Percentiles rank a stretch among this genome's conserved stretches.
Evolutionary conservation across 2,888 invertebrate genomes (phyloP).

Genomic region (Agrochola macilenta): DNA sequence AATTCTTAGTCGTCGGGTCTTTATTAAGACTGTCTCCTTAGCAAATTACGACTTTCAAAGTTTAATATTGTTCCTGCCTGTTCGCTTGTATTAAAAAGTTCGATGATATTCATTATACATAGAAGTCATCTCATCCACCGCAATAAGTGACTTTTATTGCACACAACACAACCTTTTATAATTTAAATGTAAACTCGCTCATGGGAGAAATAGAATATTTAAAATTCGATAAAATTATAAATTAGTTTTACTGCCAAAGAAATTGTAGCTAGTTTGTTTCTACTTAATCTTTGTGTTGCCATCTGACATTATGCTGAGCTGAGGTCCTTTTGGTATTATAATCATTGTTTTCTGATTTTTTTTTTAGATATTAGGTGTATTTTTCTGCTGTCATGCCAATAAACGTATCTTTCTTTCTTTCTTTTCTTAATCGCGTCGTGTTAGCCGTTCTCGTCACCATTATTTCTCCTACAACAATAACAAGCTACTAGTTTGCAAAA

Average conservation of each 20-base stretch:
- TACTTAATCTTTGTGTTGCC: too few relatives aligned
- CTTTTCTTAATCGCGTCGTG: background rate
- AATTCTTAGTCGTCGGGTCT: background rate
- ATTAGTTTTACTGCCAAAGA: too few relatives aligned
- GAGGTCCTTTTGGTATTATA: too few relatives aligned
- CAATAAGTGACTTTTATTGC: constrained; percentile 53
- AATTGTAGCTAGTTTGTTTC: background rate
- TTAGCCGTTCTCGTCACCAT: background rate
- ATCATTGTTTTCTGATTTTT: too few relatives aligned
- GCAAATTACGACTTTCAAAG: background rate
- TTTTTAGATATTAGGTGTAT: too few relatives aligned
- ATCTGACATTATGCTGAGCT: too few relatives aligned
- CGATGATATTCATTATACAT: background rate
- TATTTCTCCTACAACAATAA: background rate
- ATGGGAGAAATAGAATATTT: background rate
- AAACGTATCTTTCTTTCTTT: too few relatives aligned
- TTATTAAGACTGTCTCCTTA: background rate
- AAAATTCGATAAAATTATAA: background rate
- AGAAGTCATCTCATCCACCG: constrained; percentile 30
- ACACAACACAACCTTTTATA: constrained; percentile 25
- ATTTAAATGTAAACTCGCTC: constrained; percentile 36
- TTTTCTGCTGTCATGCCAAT: too few relatives aligned
- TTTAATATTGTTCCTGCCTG: background rate
- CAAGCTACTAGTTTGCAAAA: constrained; percentile 13
- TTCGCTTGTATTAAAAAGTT: background rate